Base-by-base conservation (phyloP, 2,888 invertebrate genomes). In the Agonopterix alstromeriana region DNA sequence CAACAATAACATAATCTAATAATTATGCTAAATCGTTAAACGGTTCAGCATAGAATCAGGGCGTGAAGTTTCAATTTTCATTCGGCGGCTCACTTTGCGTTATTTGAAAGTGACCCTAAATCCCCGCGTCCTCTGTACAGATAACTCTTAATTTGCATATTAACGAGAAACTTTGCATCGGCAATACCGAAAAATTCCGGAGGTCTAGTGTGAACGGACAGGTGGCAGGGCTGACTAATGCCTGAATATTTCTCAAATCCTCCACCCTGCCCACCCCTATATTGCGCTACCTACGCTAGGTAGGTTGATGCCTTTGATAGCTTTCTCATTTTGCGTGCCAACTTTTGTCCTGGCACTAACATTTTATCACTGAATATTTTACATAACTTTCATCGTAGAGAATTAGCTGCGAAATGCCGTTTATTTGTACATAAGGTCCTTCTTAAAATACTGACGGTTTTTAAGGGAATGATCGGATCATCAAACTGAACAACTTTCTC, bases 141-240 rank as follows among this genome's bases (percentile, higher is more conserved):
- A 82, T 82, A 78, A 79, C 79, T 82, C 80, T 82, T 80, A 77
- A 86, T 86, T 86, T 86, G 77, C 86, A 86, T 86, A 84, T 83
- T 86, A 86, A 86, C 83, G 83, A 86, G 86, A 81, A 84, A 84
- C 77, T 85, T 84, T 82, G 84, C 81, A 82, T 81, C 72, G 73
- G 69, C 73, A 70, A 77, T 77, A 76, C 71, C 75, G 76, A 86
- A 87, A 87, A 86, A 85, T 76, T 76, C 73, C 67, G 61, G 65
- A 71, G 76, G 70, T 71, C 66, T 73, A 72, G 68, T 86, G 86
- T 71, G 87, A 87, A 78, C 74, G 57, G 70, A 61, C 87, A 87
- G 83, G 80, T 86, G 85, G 57, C 53, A 47, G 57, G 62, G 57
- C 27, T 56, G 66, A 62, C 77, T 77, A 74, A 74, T 70, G 58